These are phyloP conservation scores for Thinocorus orbignyianus DNA, from an alignment of 2,113 vertebrate genomes.

Conservation along the genomic window DNA sequence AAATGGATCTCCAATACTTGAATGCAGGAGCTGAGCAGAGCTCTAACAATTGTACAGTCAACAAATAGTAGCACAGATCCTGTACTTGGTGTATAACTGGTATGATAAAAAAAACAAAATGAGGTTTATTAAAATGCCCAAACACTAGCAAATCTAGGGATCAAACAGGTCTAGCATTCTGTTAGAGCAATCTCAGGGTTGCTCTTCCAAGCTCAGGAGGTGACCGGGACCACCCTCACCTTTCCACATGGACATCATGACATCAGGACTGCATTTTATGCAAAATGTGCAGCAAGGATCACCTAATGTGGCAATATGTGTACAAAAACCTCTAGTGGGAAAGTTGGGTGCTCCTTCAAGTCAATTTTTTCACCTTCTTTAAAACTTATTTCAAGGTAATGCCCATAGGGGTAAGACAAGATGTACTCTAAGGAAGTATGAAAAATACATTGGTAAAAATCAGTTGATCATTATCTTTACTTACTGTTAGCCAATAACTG, in stretches of 20 bases:
- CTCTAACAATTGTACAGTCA: not conserved
- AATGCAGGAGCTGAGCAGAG: not conserved
- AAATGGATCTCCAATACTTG: not conserved
- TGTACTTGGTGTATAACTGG: not conserved
- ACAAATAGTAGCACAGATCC: not conserved
- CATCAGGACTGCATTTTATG: not conserved
- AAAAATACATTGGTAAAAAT: not conserved
- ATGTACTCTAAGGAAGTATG: not conserved
- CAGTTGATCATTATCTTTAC: not conserved
- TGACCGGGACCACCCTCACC: not conserved
- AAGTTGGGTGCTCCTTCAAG: not conserved
- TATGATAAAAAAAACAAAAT: not conserved
- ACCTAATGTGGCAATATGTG: not conserved
- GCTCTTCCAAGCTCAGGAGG: not conserved
- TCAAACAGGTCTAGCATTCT: not conserved
- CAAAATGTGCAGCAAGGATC: not conserved
- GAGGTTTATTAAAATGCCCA: not conserved
- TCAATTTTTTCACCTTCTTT: not conserved
- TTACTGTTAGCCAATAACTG: not conserved
- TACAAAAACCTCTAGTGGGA: not conserved
- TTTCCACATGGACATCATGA: not conserved
- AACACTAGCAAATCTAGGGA: not conserved
- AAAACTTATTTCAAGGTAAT: not conserved
- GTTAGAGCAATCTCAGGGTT: not conserved
- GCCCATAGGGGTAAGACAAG: not conserved